Evolutionary conservation across 2,113 vertebrate genomes (phyloP), one percentile per base, ranked within the genome.

Genomic region (Hoplias malabaricus): DNA sequence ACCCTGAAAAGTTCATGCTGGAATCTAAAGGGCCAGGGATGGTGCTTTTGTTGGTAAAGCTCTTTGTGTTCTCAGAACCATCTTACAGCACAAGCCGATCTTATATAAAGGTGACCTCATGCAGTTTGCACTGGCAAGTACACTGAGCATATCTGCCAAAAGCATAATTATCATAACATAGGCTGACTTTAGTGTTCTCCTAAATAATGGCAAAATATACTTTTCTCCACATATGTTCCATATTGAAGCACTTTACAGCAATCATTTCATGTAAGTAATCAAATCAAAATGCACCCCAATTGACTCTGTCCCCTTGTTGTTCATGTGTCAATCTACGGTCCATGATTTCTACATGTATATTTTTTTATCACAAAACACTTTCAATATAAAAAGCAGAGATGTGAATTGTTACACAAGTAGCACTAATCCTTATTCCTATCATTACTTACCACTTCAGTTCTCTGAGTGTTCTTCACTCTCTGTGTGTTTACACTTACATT

Each of bases 211-310:
- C 46, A 69, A 56, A 63, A 34, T 48, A 70, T 59, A 34, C 57
- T 63, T 40, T 67, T 25, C 59, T 46, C 36, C 14, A 33, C 33
- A 75, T 6, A 43, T 56, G 5, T 25, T 27, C 36, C 75, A 85
- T 34, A 63, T 7, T 72, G 68, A 79, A 71, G 61, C 16, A 59
- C 50, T 79, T 79, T 70, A 27, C 42, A 43, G 56, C 25, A 69
- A 79, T 79, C 36, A 76, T 16, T 48, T n/a, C 23, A 27, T 25
- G 57, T 75, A 53, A 53, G 71, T 48, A 69, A 75, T 40, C 54
- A 31, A 50, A 54, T 72, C 57, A 31, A 66, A 38, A 8, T 31
- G 21, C n/a, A 42, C 16, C 5, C 19, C 27, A 33, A 0, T 36
- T 23, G 21, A 34, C 25, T 31, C 8, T 6, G 14, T 36, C 13